phyloP scores from a whole-genome alignment of 2,797 vertebrate genomes.

The Sciurus vulgaris region DNA sequence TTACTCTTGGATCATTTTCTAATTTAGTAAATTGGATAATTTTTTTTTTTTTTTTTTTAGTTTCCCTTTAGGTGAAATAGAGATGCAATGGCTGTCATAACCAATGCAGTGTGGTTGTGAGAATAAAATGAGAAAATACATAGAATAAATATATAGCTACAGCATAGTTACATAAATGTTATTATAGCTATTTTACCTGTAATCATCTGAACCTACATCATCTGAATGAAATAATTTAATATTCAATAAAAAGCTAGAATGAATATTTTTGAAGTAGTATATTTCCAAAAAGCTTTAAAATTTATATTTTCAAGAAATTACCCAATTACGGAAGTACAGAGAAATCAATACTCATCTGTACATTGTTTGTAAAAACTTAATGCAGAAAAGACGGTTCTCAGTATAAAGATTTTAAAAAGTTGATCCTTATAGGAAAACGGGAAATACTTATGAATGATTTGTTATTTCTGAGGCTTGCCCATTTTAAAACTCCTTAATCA shows the following conservation, averaged over 20 bases:
- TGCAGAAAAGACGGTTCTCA: neutral
- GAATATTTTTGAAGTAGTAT: neutral
- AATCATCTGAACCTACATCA: neutral
- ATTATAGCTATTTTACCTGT: neutral
- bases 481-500: neutral
- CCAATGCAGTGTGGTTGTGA: neutral
- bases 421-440: neutral
- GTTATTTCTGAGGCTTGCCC: neutral
- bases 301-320: neutral
- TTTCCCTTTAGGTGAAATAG: neutral
- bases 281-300: constrained; percentile 53
- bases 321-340: neutral
- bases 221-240: constrained; percentile 32
- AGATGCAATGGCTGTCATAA: neutral
- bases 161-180: neutral
- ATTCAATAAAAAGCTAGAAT: constrained; percentile 17
- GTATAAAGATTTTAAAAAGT: neutral
- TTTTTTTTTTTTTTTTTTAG: neutral
- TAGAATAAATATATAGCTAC: neutral
- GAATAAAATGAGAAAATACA: constrained; percentile 31
- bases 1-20: neutral
- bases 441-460: constrained; percentile 29
- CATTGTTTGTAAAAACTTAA: neutral
- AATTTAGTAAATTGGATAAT: constrained; percentile 45
- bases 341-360: neutral